A percentile compares a stretch with the other conserved stretches of the same genome.
Evolutionary conservation across 35 echinoderm and acorn worm species (phyloP).

Genomic region (Hemicentrotus pulcherrimus): DNA sequence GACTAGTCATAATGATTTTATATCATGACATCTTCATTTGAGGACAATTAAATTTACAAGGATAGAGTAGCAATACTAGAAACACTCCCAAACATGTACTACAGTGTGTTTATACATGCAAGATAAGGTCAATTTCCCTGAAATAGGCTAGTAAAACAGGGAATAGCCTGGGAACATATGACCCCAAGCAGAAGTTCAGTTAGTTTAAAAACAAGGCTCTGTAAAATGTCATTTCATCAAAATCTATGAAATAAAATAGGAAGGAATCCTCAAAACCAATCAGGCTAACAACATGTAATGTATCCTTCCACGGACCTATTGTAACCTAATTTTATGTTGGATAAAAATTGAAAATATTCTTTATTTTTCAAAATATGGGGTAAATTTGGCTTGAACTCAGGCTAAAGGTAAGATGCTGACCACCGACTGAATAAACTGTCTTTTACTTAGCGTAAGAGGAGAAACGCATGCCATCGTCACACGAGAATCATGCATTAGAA

Average conservation of each 20-base stretch:
- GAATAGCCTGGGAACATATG: not conserved
- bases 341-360: not conserved
- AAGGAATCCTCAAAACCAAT: not conserved
- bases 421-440: slow-evolving; percentile 10
- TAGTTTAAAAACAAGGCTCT: not conserved
- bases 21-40: too few relatives aligned
- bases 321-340: not conserved
- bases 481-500: slow-evolving; percentile 14
- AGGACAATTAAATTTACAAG: not conserved
- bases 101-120: not conserved
- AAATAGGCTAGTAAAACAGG: not conserved
- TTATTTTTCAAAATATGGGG: not conserved
- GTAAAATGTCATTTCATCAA: not conserved
- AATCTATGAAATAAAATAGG: not conserved
- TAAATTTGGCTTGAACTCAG: not conserved
- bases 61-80: not conserved
- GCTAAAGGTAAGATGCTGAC: not conserved
- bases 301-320: too few relatives aligned
- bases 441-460: not conserved
- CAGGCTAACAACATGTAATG: not conserved
- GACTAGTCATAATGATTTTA: too few relatives aligned
- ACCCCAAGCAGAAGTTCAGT: not conserved
- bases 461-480: not conserved
- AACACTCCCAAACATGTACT: not conserved
- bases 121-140: not conserved